Conservation (phyloP, 2,888 invertebrate species). For the Oscheius sp. region DNA sequence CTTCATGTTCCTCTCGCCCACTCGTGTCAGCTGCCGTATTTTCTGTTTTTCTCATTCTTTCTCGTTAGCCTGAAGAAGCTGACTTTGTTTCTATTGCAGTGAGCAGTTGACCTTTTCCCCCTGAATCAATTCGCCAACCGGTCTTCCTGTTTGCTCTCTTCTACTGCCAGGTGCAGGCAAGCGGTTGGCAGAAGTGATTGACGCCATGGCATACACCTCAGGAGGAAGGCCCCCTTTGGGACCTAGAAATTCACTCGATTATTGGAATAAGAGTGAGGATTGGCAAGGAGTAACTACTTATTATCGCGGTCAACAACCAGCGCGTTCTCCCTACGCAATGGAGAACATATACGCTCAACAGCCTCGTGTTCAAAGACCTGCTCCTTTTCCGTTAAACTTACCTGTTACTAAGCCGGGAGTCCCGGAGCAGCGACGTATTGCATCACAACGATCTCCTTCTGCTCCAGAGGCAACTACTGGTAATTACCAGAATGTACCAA, state of each 20-base stretch:
- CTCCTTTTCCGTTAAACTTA: constrained; percentile 28
- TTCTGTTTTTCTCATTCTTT: neutral
- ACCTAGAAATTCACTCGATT: constrained; percentile 41
- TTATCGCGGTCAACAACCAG: constrained; percentile 34
- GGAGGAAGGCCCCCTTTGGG: constrained; percentile 11
- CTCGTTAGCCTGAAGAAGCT: neutral
- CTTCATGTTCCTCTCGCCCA: no score
- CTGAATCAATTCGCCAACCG: neutral
- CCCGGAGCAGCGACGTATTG: neutral
- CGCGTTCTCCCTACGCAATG: constrained; percentile 26
- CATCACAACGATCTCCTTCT: neutral
- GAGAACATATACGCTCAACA: constrained; percentile 25
- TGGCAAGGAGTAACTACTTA: constrained; percentile 44
- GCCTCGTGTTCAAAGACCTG: constrained; percentile 23
- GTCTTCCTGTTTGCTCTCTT: constrained; percentile 9
- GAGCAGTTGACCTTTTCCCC: neutral
- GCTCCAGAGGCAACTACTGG: neutral
- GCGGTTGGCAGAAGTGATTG: constrained; percentile 13
- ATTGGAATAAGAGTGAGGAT: constrained; percentile 51
- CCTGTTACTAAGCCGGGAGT: constrained; percentile 13
- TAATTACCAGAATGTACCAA: constrained; percentile 24
- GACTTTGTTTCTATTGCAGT: neutral
- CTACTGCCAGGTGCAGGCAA: neutral
- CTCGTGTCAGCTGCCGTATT: neutral
- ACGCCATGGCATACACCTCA: constrained; percentile 1